phyloP scores from a whole-genome alignment of 2,797 vertebrate genomes.

The Platalea minor region DNA sequence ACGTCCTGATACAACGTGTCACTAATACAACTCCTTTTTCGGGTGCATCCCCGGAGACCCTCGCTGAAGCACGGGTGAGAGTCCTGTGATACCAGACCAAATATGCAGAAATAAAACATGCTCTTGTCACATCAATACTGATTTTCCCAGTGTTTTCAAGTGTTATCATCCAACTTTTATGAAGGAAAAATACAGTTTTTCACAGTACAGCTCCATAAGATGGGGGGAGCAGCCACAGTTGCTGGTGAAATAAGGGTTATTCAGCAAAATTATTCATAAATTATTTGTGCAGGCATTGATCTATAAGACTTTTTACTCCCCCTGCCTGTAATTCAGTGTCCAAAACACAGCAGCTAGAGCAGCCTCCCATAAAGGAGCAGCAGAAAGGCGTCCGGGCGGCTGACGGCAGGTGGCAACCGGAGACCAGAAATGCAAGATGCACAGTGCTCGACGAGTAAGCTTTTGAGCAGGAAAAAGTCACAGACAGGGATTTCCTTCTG shows the following conservation, averaged over 20 bases:
- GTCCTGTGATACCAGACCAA: background rate
- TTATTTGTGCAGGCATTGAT: background rate
- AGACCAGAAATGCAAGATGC: background rate
- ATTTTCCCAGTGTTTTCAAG: background rate
- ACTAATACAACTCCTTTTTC: fast-evolving
- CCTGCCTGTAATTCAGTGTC: background rate
- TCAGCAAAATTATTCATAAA: background rate
- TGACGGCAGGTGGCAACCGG: constrained; percentile 15
- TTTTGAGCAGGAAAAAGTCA: fast-evolving
- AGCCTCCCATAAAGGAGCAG: fast-evolving
- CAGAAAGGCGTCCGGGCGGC: background rate
- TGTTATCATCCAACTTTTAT: background rate
- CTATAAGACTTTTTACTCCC: fast-evolving
- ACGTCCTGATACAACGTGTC: fast-evolving
- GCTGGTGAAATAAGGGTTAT: background rate
- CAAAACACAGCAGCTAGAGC: background rate
- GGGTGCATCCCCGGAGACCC: fast-evolving
- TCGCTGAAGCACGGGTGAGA: fast-evolving
- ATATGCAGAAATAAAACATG: fast-evolving
- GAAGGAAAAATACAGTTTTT: background rate
- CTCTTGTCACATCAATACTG: fast-evolving
- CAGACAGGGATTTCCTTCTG: fast-evolving
- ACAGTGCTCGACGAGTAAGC: fast-evolving
- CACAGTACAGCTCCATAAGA: background rate
- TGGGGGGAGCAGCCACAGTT: background rate